Conservation (phyloP, 2,113 vertebrate species). For the Paralichthys olivaceus region DNA sequence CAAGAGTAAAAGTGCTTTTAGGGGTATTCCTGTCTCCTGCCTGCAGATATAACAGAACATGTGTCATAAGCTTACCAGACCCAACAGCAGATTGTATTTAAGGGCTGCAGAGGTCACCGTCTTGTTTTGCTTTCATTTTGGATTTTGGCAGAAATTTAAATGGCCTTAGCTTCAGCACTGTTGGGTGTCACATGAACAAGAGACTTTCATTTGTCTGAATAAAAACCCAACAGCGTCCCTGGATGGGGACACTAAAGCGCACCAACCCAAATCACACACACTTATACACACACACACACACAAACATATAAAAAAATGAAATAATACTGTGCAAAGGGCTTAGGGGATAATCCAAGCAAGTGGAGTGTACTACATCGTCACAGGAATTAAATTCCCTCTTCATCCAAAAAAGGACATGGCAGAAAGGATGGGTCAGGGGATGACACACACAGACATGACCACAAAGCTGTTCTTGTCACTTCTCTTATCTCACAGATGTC, state of each 20-base stretch:
- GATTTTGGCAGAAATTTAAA: constrained; percentile 68
- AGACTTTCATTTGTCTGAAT: constrained; percentile 58
- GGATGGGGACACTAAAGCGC: constrained; percentile 31
- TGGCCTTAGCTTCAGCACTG: constrained; percentile 26
- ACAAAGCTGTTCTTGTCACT: constrained; percentile 50
- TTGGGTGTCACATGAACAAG: constrained; percentile 33
- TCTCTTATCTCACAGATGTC: neutral
- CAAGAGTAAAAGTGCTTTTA: constrained; percentile 6
- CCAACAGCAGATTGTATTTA: constrained; percentile 44
- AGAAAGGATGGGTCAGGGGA: constrained; percentile 57
- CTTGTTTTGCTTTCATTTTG: constrained; percentile 53
- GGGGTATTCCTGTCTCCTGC: neutral
- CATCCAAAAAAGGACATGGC: constrained; percentile 69
- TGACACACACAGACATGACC: constrained; percentile 33
- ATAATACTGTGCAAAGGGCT: constrained; percentile 80
- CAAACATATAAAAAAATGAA: constrained; percentile 68
- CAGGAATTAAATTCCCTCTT: constrained; percentile 78
- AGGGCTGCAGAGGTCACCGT: constrained; percentile 53
- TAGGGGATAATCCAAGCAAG: constrained; percentile 80
- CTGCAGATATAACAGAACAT: constrained; percentile 12
- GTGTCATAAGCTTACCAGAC: constrained; percentile 51
- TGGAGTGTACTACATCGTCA: constrained; percentile 75
- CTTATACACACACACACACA: constrained; percentile 21
- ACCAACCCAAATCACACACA: constrained; percentile 34
- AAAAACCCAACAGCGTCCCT: constrained; percentile 37